Evolutionary conservation across 64 coral and sea anemone genomes (phyloP), one percentile per base, ranked within the genome.

Genomic region (Actinia tenebrosa): DNA sequence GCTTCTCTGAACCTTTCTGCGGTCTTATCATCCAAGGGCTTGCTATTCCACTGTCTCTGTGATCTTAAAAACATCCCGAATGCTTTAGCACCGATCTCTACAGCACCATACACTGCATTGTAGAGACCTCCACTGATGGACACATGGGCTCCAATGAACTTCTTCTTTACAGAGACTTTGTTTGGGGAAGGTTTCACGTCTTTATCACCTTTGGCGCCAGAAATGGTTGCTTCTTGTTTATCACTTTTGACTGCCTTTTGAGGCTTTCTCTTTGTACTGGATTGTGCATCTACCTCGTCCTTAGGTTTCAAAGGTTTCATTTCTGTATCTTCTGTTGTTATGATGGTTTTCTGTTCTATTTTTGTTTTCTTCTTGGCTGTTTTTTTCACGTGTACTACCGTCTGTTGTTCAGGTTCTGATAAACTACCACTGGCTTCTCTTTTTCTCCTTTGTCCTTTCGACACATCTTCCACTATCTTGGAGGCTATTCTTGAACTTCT

Each of bases 41-140:
- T 98, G 59, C 92, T 94, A 0, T 50, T 66, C 96, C 96, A 98
- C 44, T 98, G 90, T 56, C 92, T 79, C 44, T 98, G 92, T 5
- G 92, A 94, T 64, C 90, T 84, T 47, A 98, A 53, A n/a, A 98
- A 98, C 87, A 98, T 91, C 42, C 23, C 96, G 82, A 98, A 98
- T 22, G 96, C 89, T 64, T 87, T 92, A 62, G 96, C 96, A 71
- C 96, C 96, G 22, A 98, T 98, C 42, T 54, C 87, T 53, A 72
- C 47, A 20, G 96, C 92, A 66, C 91, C 90, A 22, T 94, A 56
- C 4, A 98, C 92, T 0, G 96, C 89, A 59, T 94, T 94, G 23
- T 92, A 89, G 22, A 98, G 78, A 56, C 96, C 93, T 20, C 96
- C 96, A n/a, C 69, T 75, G 16, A 98, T 98, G 58, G 96, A 98